phyloP scores from a whole-genome alignment of 2,113 vertebrate genomes.

The Cygnus atratus region DNA sequence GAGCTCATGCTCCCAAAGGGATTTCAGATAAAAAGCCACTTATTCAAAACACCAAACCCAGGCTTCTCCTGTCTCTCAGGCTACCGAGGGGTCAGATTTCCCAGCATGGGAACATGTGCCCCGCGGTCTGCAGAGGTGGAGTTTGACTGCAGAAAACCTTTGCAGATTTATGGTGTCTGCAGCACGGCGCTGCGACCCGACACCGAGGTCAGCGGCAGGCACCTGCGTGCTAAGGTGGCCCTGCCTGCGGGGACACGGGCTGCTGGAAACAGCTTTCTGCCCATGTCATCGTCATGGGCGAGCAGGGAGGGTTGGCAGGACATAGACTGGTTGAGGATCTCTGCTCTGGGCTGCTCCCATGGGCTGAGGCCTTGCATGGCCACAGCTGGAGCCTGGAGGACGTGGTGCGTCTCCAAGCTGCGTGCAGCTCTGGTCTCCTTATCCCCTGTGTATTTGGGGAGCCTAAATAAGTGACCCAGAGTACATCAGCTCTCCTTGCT shows the following conservation, averaged over 20 bases:
- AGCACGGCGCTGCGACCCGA: neutral
- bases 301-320: neutral
- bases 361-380: rapidly evolving
- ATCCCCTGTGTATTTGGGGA: neutral
- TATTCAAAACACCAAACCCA: conserved; percentile 69
- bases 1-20: conserved; percentile 76
- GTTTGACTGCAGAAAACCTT: neutral
- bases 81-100: conserved; percentile 61
- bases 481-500: neutral
- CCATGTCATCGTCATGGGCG: neutral
- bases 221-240: neutral
- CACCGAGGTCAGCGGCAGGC: neutral
- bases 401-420: neutral
- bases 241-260: neutral
- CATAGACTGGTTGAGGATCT: rapidly evolving
- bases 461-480: neutral
- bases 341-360: neutral
- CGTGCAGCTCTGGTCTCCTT: neutral
- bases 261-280: neutral
- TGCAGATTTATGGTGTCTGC: conserved; percentile 31
- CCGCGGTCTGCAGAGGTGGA: conserved; percentile 3
- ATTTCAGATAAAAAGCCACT: conserved; percentile 78
- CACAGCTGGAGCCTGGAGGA: neutral
- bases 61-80: conserved; percentile 56
- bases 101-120: conserved; percentile 26